Conservation (phyloP, 1,140 invertebrate species). For the Berghia stephanieae region DNA sequence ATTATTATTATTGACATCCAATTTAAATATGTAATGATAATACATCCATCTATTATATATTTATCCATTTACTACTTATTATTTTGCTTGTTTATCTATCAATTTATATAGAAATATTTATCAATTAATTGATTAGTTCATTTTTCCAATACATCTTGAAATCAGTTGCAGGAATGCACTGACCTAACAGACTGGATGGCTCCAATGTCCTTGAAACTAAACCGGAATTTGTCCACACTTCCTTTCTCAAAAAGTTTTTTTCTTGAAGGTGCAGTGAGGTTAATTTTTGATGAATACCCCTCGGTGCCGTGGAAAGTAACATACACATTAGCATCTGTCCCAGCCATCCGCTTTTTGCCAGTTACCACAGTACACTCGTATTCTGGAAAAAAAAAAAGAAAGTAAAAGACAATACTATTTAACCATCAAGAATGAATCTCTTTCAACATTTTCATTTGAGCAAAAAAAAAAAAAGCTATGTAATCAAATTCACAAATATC, state of each 20-base stretch:
- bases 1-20: too few relatives aligned
- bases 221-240: conserved; percentile 40
- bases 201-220: conserved; percentile 52
- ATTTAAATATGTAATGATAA: too few relatives aligned
- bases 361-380: conserved; percentile 52
- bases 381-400: conserved; percentile 33
- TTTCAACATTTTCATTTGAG: too few relatives aligned
- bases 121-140: too few relatives aligned
- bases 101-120: too few relatives aligned
- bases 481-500: too few relatives aligned
- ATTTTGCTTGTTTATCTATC: too few relatives aligned
- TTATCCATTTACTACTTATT: too few relatives aligned
- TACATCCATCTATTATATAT: too few relatives aligned
- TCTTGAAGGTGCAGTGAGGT: conserved; percentile 46
- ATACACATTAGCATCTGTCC: conserved; percentile 60
- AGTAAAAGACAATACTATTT: background rate
- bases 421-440: background rate
- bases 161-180: too few relatives aligned
- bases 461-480: too few relatives aligned
- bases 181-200: conserved; percentile 59
- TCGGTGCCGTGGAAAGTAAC: conserved; percentile 54
- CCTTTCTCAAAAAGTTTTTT: conserved; percentile 51
- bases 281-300: conserved; percentile 49
- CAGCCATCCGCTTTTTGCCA: conserved; percentile 49
- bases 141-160: too few relatives aligned